These are phyloP conservation scores for Rotaria socialis DNA, from an alignment of 2,888 invertebrate species.

Conservation along the genomic window DNA sequence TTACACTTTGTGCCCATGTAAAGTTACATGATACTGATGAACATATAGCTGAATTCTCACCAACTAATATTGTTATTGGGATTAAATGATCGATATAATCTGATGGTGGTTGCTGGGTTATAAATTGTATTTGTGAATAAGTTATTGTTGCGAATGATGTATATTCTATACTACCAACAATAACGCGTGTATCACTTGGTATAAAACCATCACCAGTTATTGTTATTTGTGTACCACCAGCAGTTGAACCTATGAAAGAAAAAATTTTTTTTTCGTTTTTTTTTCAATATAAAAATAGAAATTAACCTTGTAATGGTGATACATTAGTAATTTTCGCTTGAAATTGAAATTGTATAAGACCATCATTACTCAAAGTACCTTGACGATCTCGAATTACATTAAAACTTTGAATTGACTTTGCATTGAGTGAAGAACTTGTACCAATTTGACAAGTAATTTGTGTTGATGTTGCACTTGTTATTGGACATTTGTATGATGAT, in stretches of 20 bases:
- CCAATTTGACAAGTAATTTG: conserved; percentile 37
- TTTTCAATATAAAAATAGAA: neutral
- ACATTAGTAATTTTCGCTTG: neutral
- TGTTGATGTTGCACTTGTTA: neutral
- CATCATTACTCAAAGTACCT: neutral
- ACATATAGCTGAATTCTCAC: neutral
- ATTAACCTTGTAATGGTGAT: neutral
- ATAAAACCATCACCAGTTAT: conserved; percentile 31
- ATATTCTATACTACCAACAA: conserved; percentile 21
- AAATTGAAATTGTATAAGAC: conserved; percentile 17
- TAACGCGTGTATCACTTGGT: neutral
- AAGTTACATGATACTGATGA: neutral
- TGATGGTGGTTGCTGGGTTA: neutral
- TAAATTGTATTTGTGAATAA: neutral
- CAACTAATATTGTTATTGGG: neutral
- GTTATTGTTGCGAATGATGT: neutral
- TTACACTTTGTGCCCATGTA: neutral
- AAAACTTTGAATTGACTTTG: conserved; percentile 1
- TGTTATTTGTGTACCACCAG: conserved; percentile 11
- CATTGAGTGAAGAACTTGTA: conserved; percentile 20
- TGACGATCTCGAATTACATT: neutral
- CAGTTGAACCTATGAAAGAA: neutral
- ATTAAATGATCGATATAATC: neutral
- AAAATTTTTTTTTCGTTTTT: too few species aligned
- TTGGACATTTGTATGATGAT: conserved; percentile 37